Base-by-base conservation (phyloP, 2,888 invertebrate species). In the Idaea dimidiata region DNA sequence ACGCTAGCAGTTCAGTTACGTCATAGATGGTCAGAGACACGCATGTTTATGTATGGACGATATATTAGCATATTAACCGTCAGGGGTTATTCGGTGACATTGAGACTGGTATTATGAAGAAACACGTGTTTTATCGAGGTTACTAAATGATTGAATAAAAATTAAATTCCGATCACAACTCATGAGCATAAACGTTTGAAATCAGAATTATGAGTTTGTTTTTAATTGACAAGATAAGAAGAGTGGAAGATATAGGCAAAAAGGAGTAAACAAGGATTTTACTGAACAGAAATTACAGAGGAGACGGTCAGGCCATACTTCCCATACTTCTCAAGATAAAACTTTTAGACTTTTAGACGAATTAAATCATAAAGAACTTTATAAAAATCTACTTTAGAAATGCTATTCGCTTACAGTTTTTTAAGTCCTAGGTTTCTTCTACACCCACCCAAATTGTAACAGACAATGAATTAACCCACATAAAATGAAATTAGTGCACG, bases 1-100 rank as follows among this genome's bases (percentile, higher is more conserved):
- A 43, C 43, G 8, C 53, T 57, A 1, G 10, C 16, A 14, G 57
- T 33, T 59, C 16, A 14, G 57, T 33, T 59, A 59, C 59, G 54
- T 61, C 53, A 56, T 58, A 43, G 10, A 43, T 43, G 43, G 43
- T 10, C 43, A 43, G 14, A 43, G 43, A 43, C 43, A 43, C 10
- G 43, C 8, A 43, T 43, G 43, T 10, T 10, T 43, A 43, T 43
- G 43, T 43, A 43, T 43, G 10, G 43, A 43, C 43, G 43, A 33
- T 65, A 81, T 82, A 81, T 82, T 81, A 75, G 73, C 80, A 81
- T 82, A 82, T 76, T 77, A 82, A 79, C 82, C 72, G 80, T 69
- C 76, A 68, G 66, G 60, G 71, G 71, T 72, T 76, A 72, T 72
- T 72, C 66, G 43, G 43, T 64, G 61, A 62, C 61, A 62, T 24